Evolutionary conservation across 2,888 invertebrate genomes (phyloP).

Genomic region (Seira ritae): DNA sequence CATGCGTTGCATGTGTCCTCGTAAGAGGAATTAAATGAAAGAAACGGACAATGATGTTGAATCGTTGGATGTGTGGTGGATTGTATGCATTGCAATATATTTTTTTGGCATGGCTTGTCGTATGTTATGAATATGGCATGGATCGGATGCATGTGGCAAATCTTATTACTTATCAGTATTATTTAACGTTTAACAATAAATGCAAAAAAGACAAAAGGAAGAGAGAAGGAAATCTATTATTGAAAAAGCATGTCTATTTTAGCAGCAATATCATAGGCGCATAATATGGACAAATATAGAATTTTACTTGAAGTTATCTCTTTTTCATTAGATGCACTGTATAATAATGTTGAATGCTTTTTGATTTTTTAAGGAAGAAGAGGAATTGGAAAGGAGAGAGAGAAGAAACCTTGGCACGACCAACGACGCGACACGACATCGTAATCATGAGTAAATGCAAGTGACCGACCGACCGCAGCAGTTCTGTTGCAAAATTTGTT

Average conservation of each 20-base stretch:
- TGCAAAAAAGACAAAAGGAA: constrained; percentile 4
- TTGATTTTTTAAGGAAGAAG: constrained; percentile 65
- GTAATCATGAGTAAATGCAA: constrained; percentile 22
- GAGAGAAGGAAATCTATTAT: not conserved
- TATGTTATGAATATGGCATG: too few species aligned
- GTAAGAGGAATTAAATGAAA: not conserved
- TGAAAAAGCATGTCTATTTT: constrained; percentile 18
- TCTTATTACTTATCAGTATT: not conserved
- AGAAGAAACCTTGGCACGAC: constrained; percentile 64
- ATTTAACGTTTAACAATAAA: not conserved
- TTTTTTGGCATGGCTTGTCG: constrained; percentile 1
- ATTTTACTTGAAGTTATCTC: constrained; percentile 9
- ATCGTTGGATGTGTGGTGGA: too few species aligned
- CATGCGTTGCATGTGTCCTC: constrained; percentile 22
- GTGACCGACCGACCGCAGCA: constrained; percentile 31
- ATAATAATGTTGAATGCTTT: constrained; percentile 24
- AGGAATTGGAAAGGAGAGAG: constrained; percentile 51
- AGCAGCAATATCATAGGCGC: not conserved
- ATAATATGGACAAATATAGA: constrained; percentile 17
- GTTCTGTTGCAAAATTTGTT: constrained; percentile 18
- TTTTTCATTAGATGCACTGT: constrained; percentile 11
- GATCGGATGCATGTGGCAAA: not conserved
- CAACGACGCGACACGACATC: constrained; percentile 52
- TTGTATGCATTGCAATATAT: not conserved
- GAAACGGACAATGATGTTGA: not conserved